Conservation (phyloP, 2,888 invertebrate species). For the Stenchaetothrips biformis region DNA sequence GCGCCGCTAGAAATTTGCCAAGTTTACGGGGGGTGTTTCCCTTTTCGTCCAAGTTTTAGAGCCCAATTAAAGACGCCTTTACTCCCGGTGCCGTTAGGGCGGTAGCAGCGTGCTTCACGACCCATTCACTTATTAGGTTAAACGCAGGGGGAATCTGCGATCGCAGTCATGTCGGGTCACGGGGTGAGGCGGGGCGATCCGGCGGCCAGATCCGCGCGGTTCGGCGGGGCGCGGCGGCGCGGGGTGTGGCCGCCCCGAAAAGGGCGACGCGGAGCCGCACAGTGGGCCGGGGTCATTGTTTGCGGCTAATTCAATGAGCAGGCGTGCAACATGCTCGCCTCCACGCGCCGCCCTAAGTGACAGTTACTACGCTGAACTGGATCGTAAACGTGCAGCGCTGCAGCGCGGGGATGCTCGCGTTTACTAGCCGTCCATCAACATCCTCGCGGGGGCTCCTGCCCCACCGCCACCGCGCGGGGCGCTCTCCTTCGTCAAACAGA, state of each 20-base stretch:
- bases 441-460: too few species aligned
- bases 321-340: neutral
- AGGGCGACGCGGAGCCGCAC: neutral
- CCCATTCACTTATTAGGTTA: conserved; percentile 19
- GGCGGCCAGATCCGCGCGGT: neutral
- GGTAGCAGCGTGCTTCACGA: neutral
- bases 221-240: neutral
- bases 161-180: neutral
- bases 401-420: too few species aligned
- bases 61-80: conserved; percentile 12
- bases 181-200: neutral
- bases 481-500: too few species aligned
- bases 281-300: neutral
- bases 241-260: neutral
- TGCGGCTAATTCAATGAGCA: neutral
- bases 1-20: neutral
- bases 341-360: neutral
- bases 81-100: neutral
- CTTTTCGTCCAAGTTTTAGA: conserved; percentile 9
- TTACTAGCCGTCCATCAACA: too few species aligned
- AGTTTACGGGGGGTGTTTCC: conserved; percentile 12
- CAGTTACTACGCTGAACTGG: too few species aligned
- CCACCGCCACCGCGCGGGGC: too few species aligned
- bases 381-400: too few species aligned
- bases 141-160: neutral